Conservation (phyloP, 2,113 vertebrate genomes). For the Nesoenas mayeri region DNA sequence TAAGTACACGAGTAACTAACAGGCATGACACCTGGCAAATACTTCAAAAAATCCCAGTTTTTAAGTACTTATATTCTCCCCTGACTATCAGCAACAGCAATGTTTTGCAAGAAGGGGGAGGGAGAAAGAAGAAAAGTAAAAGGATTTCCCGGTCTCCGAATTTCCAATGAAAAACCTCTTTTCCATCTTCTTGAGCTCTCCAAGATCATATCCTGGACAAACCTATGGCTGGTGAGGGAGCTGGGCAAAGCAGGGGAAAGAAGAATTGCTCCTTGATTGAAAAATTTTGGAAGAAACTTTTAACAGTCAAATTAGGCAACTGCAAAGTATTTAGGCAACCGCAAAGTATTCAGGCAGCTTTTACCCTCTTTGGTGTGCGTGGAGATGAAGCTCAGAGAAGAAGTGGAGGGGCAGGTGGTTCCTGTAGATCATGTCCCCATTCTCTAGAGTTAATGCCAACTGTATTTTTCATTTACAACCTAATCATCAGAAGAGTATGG, state of each 20-base stretch:
- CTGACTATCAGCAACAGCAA: neutral
- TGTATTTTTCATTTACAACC: constrained; percentile 70
- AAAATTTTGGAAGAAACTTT: neutral
- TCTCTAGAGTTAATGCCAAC: constrained; percentile 20
- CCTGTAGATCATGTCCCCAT: constrained; percentile 36
- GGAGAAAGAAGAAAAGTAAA: neutral
- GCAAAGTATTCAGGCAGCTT: neutral
- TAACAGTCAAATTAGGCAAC: neutral
- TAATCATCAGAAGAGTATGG: constrained; percentile 51
- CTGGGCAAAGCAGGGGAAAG: accelerated
- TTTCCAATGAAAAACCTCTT: neutral
- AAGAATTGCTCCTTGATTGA: neutral
- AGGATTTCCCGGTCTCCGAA: neutral
- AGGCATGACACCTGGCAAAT: neutral
- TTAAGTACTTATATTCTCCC: neutral
- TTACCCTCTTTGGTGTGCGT: accelerated
- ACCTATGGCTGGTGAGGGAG: neutral
- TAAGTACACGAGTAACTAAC: neutral
- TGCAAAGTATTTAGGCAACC: neutral
- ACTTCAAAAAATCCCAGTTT: neutral
- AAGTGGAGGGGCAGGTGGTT: neutral
- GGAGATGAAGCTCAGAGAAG: neutral
- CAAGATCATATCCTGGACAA: neutral
- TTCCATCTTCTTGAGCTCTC: neutral
- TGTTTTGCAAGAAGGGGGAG: neutral